Base-by-base conservation (phyloP, 2,797 vertebrate genomes). In the Chiloscyllium punctatum region DNA sequence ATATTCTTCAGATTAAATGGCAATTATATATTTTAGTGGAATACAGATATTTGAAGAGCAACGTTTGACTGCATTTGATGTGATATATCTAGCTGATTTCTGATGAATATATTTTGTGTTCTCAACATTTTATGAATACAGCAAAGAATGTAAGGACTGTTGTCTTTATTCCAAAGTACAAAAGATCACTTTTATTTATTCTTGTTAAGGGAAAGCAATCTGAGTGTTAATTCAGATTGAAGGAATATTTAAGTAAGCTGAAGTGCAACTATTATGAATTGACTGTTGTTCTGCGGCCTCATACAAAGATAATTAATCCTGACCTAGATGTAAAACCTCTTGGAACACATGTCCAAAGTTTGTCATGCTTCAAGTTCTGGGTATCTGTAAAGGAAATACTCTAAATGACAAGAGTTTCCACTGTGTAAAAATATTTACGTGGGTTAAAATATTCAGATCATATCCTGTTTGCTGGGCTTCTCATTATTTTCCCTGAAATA, bases 381-480 rank as follows among this genome's bases (percentile, higher is more conserved):
- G 21, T 68, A 62, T 91, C 88, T 66, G 57, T 66, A 68, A 94
- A 42, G 25, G 68, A 71, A 48, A 33, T 68, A 72, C 18, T 69
- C 68, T 71, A 11, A 9, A 42, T 37, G 16, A 48, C 91, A 94
- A 94, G 92, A 27, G 42, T 72, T 51, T 72, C 68, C 42, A 94
- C 37, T 72, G 92, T 94, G 69, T 72, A 72, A 72, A 94, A 94
- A 71, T 94, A 94, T 94, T 94, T 94, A 27, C 30, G 92, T 94
- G 92, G 92, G 92, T 72, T 71, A 72, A 72, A 15, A 33, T 72
- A 94, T 94, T 94, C 92, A 48, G 92, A 15, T 72, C 92, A 94
- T 48, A 94, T 48, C 69, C 92, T 94, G n/a, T 51, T 25, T 72
- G 48, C 68, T 94, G n/a, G n/a, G 11, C 68, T 72, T 94, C 69